phyloP scores from a whole-genome alignment of 2,113 vertebrate genomes.

The Neogale vison region DNA sequence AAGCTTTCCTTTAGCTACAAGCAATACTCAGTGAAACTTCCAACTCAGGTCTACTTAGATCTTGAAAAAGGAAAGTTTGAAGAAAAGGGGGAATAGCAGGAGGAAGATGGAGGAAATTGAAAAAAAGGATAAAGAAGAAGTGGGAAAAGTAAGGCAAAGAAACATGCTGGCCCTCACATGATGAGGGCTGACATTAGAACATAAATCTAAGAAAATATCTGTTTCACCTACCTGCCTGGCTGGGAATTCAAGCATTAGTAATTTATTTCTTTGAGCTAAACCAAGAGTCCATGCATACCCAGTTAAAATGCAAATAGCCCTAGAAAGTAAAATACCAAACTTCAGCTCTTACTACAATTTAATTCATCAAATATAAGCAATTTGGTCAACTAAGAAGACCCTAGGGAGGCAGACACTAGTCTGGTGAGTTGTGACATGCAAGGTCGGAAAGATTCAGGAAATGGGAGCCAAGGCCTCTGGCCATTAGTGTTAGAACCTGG shows the following conservation, averaged over 20 bases:
- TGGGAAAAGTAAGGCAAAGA: not conserved
- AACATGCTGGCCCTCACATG: not conserved
- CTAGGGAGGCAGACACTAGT: not conserved
- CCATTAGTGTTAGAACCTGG: not conserved
- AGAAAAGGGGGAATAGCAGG: not conserved
- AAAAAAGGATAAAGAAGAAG: not conserved
- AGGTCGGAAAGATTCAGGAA: not conserved
- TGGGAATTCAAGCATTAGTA: not conserved
- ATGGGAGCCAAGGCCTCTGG: not conserved
- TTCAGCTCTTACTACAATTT: constrained; percentile 36
- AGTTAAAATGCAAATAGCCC: constrained; percentile 36
- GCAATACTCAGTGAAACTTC: not conserved
- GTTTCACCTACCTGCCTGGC: not conserved
- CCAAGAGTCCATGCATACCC: not conserved
- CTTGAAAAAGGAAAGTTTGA: not conserved
- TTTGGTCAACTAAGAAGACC: not conserved
- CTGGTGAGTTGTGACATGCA: not conserved
- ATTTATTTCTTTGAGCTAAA: not conserved
- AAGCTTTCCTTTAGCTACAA: not conserved
- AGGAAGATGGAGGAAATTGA: not conserved
- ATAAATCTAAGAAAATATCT: not conserved
- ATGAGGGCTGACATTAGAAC: not conserved
- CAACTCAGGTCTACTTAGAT: not conserved
- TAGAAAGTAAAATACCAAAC: constrained; percentile 37
- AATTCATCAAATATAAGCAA: constrained; percentile 10